phyloP scores from a whole-genome alignment of 2,888 invertebrate genomes.

The Reticulitermes lucifugus region DNA sequence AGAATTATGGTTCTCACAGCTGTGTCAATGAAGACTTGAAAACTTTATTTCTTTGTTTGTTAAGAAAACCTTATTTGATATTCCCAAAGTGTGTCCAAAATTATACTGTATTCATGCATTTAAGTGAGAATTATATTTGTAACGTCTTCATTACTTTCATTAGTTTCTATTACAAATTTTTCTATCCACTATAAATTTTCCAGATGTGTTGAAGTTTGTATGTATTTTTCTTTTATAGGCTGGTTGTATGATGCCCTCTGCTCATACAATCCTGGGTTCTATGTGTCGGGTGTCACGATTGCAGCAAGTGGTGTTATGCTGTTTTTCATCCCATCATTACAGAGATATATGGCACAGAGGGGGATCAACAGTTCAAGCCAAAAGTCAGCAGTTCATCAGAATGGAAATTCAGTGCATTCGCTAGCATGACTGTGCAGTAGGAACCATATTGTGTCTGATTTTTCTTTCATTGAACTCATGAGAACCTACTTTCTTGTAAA shows the following conservation, averaged over 20 bases:
- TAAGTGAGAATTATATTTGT: too few relatives aligned
- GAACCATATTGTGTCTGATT: not conserved
- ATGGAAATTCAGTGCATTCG: not conserved
- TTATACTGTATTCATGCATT: too few relatives aligned
- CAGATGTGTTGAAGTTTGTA: too few relatives aligned
- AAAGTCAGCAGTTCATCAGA: not conserved
- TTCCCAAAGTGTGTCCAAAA: too few relatives aligned
- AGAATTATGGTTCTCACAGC: too few relatives aligned
- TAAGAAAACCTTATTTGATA: too few relatives aligned
- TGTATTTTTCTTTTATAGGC: constrained; percentile 68
- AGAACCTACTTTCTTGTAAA: not conserved
- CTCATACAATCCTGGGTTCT: constrained; percentile 90
- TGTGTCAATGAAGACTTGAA: too few relatives aligned
- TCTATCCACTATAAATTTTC: too few relatives aligned
- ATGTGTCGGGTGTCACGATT: constrained; percentile 87
- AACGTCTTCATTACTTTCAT: too few relatives aligned
- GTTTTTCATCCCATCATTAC: constrained; percentile 82
- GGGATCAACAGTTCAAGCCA: not conserved
- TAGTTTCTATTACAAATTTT: too few relatives aligned
- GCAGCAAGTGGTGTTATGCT: constrained; percentile 89
- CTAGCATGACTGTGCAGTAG: not conserved
- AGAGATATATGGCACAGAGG: constrained; percentile 62
- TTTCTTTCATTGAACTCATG: not conserved
- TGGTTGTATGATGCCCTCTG: constrained; percentile 81
- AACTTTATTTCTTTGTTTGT: too few relatives aligned